Conservation (phyloP, 2,797 vertebrate genomes). For the Microctenopoma stevenorrisi region DNA sequence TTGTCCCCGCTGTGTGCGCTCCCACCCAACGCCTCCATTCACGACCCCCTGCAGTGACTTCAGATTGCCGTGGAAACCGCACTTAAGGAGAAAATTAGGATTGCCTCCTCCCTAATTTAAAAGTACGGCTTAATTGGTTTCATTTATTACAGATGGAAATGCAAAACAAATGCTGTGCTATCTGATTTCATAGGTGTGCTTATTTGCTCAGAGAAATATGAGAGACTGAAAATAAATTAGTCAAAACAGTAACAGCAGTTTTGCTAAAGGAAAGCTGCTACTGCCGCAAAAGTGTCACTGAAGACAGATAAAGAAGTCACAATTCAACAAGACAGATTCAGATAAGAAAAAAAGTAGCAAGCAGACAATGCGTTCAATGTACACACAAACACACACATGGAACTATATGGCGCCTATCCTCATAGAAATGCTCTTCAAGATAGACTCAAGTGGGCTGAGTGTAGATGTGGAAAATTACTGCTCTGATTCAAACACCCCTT, state of each 20-base stretch:
- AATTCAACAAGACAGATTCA: slow-evolving; percentile 20
- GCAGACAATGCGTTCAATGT: slow-evolving; percentile 3
- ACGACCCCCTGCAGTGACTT: slow-evolving; percentile 79
- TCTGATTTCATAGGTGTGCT: slow-evolving; percentile 71
- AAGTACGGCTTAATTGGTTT: slow-evolving; percentile 83
- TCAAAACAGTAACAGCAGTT: slow-evolving; percentile 37
- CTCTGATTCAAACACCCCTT: slow-evolving; percentile 72
- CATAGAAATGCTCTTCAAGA: slow-evolving; percentile 62
- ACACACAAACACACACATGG: slow-evolving; percentile 27
- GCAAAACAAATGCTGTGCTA: slow-evolving; percentile 71
- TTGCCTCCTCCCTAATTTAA: slow-evolving; percentile 82
- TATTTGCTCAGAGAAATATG: slow-evolving; percentile 52
- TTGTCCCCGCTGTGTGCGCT: slow-evolving; percentile 76
- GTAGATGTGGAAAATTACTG: slow-evolving; percentile 84
- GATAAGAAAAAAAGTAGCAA: slow-evolving; percentile 14
- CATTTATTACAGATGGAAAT: slow-evolving; percentile 80
- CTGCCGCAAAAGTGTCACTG: not conserved
- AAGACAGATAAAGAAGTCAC: slow-evolving; percentile 13
- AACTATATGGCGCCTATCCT: slow-evolving; percentile 35
- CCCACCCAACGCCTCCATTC: slow-evolving; percentile 80
- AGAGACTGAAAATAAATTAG: slow-evolving; percentile 53
- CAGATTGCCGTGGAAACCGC: slow-evolving; percentile 86
- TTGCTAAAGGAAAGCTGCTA: slow-evolving; percentile 20
- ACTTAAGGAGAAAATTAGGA: slow-evolving; percentile 85
- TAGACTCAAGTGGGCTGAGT: slow-evolving; percentile 60